phyloP scores from a whole-genome alignment of 1,140 invertebrate species.

The Euura lappo region DNA sequence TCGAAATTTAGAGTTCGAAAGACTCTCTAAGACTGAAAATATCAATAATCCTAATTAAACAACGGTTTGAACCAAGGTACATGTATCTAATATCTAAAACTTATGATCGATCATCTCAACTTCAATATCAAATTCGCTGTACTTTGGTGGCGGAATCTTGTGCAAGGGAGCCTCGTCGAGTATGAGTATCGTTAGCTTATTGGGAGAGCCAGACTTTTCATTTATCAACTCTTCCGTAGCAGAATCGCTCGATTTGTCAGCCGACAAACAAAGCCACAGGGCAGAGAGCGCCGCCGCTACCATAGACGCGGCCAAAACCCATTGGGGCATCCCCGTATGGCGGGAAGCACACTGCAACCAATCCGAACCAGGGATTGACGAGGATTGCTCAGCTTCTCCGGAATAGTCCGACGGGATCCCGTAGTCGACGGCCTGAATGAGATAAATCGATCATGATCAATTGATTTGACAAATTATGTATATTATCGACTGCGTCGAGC shows the following conservation, averaged over 20 bases:
- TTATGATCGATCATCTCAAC: slow-evolving; percentile 1
- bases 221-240: slow-evolving; percentile 21
- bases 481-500: too few relatives aligned
- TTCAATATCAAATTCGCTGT: slow-evolving; percentile 28
- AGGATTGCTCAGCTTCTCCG: slow-evolving; percentile 39
- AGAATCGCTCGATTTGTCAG: slow-evolving; percentile 33
- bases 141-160: slow-evolving; percentile 44
- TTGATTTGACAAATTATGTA: too few relatives aligned
- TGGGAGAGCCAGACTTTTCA: slow-evolving; percentile 26
- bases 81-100: not conserved
- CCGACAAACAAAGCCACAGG: slow-evolving; percentile 61
- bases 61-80: not conserved
- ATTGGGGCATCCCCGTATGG: slow-evolving; percentile 61
- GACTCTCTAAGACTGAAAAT: too few relatives aligned
- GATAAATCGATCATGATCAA: too few relatives aligned
- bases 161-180: slow-evolving; percentile 39
- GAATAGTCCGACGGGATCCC: slow-evolving; percentile 44
- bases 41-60: too few relatives aligned
- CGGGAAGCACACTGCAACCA: slow-evolving; percentile 63
- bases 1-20: too few relatives aligned
- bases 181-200: slow-evolving; percentile 34
- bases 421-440: slow-evolving; percentile 41
- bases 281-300: slow-evolving; percentile 57
- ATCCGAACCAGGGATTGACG: slow-evolving; percentile 43
- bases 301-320: slow-evolving; percentile 57